phyloP scores from a whole-genome alignment of 2,888 invertebrate genomes.

The Arrhopalites spinosus region DNA sequence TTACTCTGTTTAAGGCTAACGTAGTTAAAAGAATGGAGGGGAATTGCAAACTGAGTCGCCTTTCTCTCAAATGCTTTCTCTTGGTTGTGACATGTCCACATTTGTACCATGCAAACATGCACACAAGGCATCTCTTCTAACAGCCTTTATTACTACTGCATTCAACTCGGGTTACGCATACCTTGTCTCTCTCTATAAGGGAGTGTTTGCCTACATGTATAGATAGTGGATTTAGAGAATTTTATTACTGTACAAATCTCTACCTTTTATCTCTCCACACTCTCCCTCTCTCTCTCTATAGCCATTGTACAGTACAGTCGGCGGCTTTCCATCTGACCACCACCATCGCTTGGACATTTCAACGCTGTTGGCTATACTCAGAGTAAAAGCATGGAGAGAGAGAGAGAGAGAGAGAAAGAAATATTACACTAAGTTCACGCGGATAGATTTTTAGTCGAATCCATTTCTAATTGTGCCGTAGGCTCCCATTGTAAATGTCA shows the following conservation, averaged over 20 bases:
- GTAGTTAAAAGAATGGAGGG: constrained; percentile 1
- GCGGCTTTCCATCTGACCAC: not conserved
- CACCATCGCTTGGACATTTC: not conserved
- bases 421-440: not conserved
- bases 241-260: constrained; percentile 11
- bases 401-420: not conserved
- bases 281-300: too few species aligned
- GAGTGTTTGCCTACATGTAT: not conserved
- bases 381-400: not conserved
- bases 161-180: not conserved
- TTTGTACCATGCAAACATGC: constrained; percentile 9
- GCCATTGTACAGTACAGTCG: too few species aligned
- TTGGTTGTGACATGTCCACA: constrained; percentile 26
- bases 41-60: not conserved
- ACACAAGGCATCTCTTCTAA: too few species aligned
- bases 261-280: not conserved
- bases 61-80: not conserved
- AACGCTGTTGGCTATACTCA: not conserved
- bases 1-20: not conserved
- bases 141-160: not conserved
- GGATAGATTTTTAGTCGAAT: constrained; percentile 17
- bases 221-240: not conserved
- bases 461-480: constrained; percentile 32
- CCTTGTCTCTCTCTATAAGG: too few species aligned
- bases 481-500: constrained; percentile 33